These are phyloP conservation scores for Hipposideros larvatus DNA, from an alignment of 2,797 vertebrate species.

Conservation along the genomic window DNA sequence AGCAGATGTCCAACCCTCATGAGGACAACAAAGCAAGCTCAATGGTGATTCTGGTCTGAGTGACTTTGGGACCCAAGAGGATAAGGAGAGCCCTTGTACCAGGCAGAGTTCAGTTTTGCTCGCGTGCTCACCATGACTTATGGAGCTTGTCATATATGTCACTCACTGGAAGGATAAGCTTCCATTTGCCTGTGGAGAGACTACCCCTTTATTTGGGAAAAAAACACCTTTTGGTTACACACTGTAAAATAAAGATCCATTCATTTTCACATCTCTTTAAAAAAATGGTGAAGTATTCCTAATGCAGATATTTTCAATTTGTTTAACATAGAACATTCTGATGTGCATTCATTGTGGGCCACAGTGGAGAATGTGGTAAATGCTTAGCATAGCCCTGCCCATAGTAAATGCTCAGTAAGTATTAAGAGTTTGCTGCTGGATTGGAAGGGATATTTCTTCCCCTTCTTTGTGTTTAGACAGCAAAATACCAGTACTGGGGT, in stretches of 20 bases:
- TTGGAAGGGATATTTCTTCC: not conserved
- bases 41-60: no score
- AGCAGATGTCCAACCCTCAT: not conserved
- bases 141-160: not conserved
- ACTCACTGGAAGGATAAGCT: not conserved
- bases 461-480: not conserved
- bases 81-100: not conserved
- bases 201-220: not conserved
- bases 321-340: not conserved
- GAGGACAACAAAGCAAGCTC: not conserved
- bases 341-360: not conserved
- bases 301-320: not conserved
- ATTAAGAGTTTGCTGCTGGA: not conserved
- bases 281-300: not conserved
- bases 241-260: not conserved
- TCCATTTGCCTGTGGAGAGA: not conserved
- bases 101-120: not conserved
- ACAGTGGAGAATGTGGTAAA: accelerated
- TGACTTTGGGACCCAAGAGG: not conserved
- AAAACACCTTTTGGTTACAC: not conserved
- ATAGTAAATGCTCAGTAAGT: not conserved
- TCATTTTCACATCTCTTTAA: not conserved
- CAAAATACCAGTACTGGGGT: not conserved
- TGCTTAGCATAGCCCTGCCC: not conserved
- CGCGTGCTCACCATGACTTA: not conserved